A percentile compares a stretch with the other conserved stretches of the same genome.
Conservation (phyloP, 2,888 invertebrate genomes). For the Heteromyza rotundicornis region DNA sequence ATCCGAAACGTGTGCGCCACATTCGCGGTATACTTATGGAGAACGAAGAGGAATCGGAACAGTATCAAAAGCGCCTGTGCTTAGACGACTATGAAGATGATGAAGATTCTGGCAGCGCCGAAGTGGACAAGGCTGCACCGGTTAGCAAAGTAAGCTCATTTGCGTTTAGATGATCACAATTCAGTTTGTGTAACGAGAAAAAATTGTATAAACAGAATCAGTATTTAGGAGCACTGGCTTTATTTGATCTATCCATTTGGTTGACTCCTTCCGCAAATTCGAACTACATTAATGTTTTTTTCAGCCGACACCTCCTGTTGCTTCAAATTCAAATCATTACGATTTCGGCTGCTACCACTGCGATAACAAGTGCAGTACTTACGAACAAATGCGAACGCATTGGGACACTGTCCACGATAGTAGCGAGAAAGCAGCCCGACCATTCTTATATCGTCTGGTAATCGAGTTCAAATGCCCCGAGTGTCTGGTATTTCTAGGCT, state of each 20-base stretch:
- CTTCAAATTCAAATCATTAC: no score
- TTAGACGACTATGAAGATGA: slow-evolving; percentile 27
- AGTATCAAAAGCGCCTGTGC: slow-evolving; percentile 29
- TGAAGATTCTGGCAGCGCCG: slow-evolving; percentile 11
- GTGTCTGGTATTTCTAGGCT: slow-evolving; percentile 41
- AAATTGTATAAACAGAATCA: not conserved
- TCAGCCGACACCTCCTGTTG: not conserved
- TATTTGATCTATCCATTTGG: no score
- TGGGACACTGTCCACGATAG: slow-evolving; percentile 34
- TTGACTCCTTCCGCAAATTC: no score
- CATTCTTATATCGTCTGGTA: slow-evolving; percentile 49
- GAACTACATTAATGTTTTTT: no score
- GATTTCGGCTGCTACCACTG: slow-evolving; percentile 49
- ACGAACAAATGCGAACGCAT: slow-evolving; percentile 41
- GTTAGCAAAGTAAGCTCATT: slow-evolving; percentile 4
- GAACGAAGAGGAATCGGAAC: slow-evolving; percentile 57
- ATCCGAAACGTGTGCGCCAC: slow-evolving; percentile 65
- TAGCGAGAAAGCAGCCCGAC: slow-evolving; percentile 32
- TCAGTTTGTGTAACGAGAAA: not conserved
- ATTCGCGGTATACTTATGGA: slow-evolving; percentile 70
- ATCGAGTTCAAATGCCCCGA: slow-evolving; percentile 44
- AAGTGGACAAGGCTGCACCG: slow-evolving; percentile 27
- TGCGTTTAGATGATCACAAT: not conserved
- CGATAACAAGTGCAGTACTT: slow-evolving; percentile 31
- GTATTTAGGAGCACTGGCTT: no score